Base-by-base conservation (phyloP, 2,797 vertebrate genomes). In the Falco biarmicus region DNA sequence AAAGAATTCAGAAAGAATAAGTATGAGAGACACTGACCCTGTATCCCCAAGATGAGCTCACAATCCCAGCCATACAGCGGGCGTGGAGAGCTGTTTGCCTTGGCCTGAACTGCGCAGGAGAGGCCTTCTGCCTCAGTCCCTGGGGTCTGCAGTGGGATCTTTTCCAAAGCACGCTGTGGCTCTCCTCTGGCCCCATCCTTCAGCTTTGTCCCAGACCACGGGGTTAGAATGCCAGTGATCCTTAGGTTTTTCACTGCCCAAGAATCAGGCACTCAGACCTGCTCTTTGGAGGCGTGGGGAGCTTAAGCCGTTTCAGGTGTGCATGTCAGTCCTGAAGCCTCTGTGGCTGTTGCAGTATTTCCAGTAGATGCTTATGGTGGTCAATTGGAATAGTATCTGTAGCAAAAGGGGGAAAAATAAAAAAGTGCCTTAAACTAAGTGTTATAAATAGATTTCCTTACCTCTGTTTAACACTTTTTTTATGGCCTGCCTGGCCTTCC, bases 41-140 rank as follows among this genome's bases (percentile, higher is more conserved):
- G 7, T 37, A 37, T 41, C 18, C 26, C 73, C 24, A 43, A 29
- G 21, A 14, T 0, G 0, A 61, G 24, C 22, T 82, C 26, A 2
- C 19, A 68, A 18, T 43, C 15, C 48, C 31, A n/a, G 25, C 13
- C 2, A 1, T 18, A 1, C 1, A 48, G 31, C 41, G 37, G 21
- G 56, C 69, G 21, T 21, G 50, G 41, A 56, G 32, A 57, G 3
- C 47, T 37, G 19, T 16, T 57, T 66, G n/a, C 43, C 51, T 70
- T 54, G 54, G 48, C n/a, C 53, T 51, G 45, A 80, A 3, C 11
- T 11, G 2, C 3, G 34, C 6, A 57, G 45, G 16, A 48, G 32
- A 15, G 34, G 18, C 10, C 41, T 61, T 8, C 43, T 68, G 14
- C 43, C 29, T 50, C 20, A 15, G 48, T 25, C 24, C 5, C 56